Evolutionary conservation across 2,888 invertebrate species (phyloP).

Genomic region (Scelioninae gen. 2): DNA sequence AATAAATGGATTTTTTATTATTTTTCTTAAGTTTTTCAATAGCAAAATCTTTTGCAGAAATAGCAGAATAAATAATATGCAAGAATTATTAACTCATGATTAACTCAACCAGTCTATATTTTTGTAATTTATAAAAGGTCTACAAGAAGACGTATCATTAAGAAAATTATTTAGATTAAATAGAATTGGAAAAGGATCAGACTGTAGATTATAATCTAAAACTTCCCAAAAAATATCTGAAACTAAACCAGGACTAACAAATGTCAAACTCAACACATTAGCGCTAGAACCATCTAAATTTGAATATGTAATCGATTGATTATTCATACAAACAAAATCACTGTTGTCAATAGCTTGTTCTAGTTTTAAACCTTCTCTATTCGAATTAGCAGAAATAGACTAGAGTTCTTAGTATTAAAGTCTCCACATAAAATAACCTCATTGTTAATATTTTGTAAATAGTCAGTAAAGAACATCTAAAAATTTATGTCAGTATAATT

Average conservation of each 20-base stretch:
- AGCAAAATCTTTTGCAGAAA: background rate
- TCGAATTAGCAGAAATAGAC: background rate
- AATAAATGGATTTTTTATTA: slow-evolving; percentile 1
- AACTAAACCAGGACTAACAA: background rate
- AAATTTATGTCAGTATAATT: background rate
- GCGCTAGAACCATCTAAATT: slow-evolving; percentile 9
- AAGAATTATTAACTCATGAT: slow-evolving; percentile 4
- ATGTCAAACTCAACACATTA: background rate
- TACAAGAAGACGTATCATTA: background rate
- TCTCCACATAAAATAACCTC: slow-evolving; percentile 1
- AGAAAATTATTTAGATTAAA: slow-evolving; percentile 5
- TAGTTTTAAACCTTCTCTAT: background rate
- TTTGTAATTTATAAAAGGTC: slow-evolving; percentile 3
- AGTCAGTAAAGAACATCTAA: background rate
- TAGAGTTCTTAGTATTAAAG: background rate
- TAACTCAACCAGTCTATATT: slow-evolving; percentile 1
- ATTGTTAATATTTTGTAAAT: no score
- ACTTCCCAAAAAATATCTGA: slow-evolving; percentile 1
- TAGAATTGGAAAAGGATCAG: slow-evolving; percentile 17
- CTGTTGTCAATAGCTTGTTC: background rate
- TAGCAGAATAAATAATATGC: background rate
- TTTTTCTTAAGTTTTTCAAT: background rate
- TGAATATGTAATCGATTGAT: slow-evolving; percentile 1
- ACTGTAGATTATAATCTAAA: slow-evolving; percentile 14
- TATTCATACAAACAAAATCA: slow-evolving; percentile 3